Evolutionary conservation across 2,888 invertebrate species (phyloP).

Genomic region (Xylocampa areola): DNA sequence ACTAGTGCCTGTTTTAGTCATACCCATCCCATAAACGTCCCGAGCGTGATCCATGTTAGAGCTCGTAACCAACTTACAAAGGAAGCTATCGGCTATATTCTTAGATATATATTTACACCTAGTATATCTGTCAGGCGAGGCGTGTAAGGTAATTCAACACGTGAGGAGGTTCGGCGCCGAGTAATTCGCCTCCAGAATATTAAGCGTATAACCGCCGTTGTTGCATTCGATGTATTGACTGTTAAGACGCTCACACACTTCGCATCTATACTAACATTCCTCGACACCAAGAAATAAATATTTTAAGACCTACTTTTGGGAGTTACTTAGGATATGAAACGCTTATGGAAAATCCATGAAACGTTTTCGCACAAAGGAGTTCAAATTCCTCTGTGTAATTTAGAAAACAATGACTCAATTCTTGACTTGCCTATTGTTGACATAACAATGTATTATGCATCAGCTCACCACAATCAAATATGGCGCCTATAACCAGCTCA

Average conservation of each 20-base stretch:
- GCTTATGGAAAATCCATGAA: conserved; percentile 34
- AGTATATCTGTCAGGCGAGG: conserved; percentile 58
- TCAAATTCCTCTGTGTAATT: conserved; percentile 20
- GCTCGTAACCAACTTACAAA: conserved; percentile 48
- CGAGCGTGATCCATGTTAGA: conserved; percentile 39
- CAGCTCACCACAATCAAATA: conserved; percentile 29
- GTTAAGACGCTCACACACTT: conserved; percentile 41
- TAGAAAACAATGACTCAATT: conserved; percentile 22
- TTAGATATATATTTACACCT: conserved; percentile 41
- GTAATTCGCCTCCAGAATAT: conserved; percentile 60
- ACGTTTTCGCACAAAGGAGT: conserved; percentile 10
- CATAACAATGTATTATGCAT: conserved; percentile 37
- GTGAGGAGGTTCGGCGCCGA: conserved; percentile 57
- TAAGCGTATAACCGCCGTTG: conserved; percentile 52
- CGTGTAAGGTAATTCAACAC: conserved; percentile 63
- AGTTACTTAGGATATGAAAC: conserved; percentile 23
- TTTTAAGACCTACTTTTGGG: conserved; percentile 3
- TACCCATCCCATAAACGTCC: conserved; percentile 40
- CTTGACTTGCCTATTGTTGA: conserved; percentile 5
- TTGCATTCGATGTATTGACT: conserved; percentile 50
- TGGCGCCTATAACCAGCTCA: conserved; percentile 38
- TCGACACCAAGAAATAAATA: conserved; percentile 19
- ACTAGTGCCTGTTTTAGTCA: conserved; percentile 22
- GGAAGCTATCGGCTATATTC: conserved; percentile 50
- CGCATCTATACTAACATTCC: conserved; percentile 19